Base-by-base conservation (phyloP, 2,113 vertebrate species). In the Rattus rattus region DNA sequence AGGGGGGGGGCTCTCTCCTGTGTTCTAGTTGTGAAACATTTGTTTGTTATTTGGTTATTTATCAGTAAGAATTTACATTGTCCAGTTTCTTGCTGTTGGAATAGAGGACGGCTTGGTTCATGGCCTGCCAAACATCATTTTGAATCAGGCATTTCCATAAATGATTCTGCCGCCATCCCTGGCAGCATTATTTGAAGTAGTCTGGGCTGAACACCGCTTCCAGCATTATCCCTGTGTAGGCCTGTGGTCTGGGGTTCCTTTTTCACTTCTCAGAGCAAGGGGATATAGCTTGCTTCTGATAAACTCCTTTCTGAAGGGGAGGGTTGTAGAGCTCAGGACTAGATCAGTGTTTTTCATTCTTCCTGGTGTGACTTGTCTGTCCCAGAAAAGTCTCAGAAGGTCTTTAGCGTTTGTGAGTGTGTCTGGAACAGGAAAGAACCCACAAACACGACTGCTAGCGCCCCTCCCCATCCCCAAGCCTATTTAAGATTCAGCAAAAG, bases 371-470 rank as follows among this genome's bases (percentile, higher is more conserved):
- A 81, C 52, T 72, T 92, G 67, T 92, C 67, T 69, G 24, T 56
- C 91, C 33, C 56, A 83, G 88, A 88, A 80, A 90, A 87, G 69
- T 36, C 7, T 16, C 6, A 85, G 69, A 90, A 56, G 59, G 83
- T 93, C 93, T 94, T 93, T 43, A 93, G 94, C 95, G 92, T 96
- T 94, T 76, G 92, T 94, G 92, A 96, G 91, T 72, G 28, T 90
- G n/a, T 93, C 86, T 91, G 84, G 49, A 93, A 85, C 84, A 72
- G 93, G 54, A 93, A 67, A 86, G n/a, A 90, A 75, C 63, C 33
- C 5, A 36, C 26, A 36, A 52, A 49, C 43, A 87, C 28, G 10
- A 30, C 56, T 26, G 59, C n/a, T 17, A 54, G 14, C 22, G 1
- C 8, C 72, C 13, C 59, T 5, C 24, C n/a, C 24, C n/a, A 52